Evolutionary conservation across 2,797 vertebrate genomes (phyloP).

Genomic region (Lepus oiostolus): DNA sequence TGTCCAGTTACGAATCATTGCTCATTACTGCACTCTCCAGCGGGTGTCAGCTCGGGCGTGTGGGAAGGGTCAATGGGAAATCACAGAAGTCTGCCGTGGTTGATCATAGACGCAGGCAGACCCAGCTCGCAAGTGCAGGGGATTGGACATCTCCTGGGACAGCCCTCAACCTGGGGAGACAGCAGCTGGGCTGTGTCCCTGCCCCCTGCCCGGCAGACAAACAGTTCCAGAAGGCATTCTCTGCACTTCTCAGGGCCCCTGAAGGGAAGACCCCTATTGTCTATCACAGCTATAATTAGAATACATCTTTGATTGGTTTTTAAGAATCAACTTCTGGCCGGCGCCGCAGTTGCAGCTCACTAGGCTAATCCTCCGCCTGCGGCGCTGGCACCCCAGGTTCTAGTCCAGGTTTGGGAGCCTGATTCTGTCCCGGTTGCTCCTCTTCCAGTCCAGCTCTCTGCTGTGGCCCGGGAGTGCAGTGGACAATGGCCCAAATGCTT

Average conservation of each 20-base stretch:
- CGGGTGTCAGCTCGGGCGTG: fast-evolving
- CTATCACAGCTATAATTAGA: not conserved
- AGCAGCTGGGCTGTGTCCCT: not conserved
- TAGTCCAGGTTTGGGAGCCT: too few relatives aligned
- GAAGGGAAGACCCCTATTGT: not conserved
- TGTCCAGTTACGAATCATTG: fast-evolving
- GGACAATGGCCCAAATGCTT: too few relatives aligned
- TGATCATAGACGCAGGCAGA: not conserved
- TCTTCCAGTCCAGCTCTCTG: too few relatives aligned
- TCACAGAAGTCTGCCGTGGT: not conserved
- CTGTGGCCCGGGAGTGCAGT: too few relatives aligned
- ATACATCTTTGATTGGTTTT: not conserved
- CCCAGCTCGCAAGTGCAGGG: not conserved
- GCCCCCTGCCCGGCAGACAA: not conserved
- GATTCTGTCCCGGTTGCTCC: too few relatives aligned
- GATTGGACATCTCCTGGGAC: not conserved
- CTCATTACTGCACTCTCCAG: not conserved
- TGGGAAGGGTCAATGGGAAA: not conserved
- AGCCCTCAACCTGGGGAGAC: too few relatives aligned
- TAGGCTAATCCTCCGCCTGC: too few relatives aligned
- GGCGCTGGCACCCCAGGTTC: too few relatives aligned
- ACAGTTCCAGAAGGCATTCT: not conserved
- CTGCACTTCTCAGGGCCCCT: not conserved
- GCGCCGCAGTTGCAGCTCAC: too few relatives aligned
- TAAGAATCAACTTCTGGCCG: not conserved